Percentiles rank a stretch among this genome's conserved stretches.
Conservation (phyloP, 2,888 invertebrate species). For the Allophyes oxyacanthae region DNA sequence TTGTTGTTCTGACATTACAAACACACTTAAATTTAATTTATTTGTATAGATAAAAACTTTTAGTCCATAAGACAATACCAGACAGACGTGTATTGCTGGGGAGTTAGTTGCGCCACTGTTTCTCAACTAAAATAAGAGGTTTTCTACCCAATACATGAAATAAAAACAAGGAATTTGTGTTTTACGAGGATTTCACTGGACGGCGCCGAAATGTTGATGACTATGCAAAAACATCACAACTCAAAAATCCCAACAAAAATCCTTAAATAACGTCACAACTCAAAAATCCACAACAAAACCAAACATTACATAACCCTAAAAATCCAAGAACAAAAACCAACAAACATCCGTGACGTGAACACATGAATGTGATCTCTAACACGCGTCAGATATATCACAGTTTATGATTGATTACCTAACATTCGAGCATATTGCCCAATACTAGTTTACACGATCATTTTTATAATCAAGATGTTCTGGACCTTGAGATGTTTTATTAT, state of each 20-base stretch:
- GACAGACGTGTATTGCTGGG: too few species aligned
- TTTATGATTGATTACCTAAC: conserved; percentile 61
- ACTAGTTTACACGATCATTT: conserved; percentile 26
- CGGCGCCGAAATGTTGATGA: too few species aligned
- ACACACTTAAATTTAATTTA: too few species aligned
- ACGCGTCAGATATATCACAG: conserved; percentile 59
- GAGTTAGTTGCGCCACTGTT: too few species aligned
- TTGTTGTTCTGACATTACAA: too few species aligned
- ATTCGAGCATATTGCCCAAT: conserved; percentile 39
- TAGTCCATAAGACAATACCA: too few species aligned
- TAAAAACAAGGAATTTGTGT: too few species aligned
- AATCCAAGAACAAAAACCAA: conserved; percentile 23
- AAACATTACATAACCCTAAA: conserved; percentile 22
- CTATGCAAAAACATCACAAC: conserved; percentile 6
- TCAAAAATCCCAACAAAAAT: not conserved
- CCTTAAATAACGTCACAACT: conserved; percentile 9
- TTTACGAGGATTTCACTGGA: too few species aligned
- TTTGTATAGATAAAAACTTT: too few species aligned
- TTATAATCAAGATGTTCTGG: conserved; percentile 43
- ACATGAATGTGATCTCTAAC: conserved; percentile 57
- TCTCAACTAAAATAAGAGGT: too few species aligned
- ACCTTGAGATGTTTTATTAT: conserved; percentile 49
- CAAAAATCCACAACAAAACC: not conserved
- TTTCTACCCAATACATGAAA: too few species aligned
- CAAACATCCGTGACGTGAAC: conserved; percentile 43